Conservation (phyloP, 2,797 vertebrate species). For the Diplodus puntazzo region DNA sequence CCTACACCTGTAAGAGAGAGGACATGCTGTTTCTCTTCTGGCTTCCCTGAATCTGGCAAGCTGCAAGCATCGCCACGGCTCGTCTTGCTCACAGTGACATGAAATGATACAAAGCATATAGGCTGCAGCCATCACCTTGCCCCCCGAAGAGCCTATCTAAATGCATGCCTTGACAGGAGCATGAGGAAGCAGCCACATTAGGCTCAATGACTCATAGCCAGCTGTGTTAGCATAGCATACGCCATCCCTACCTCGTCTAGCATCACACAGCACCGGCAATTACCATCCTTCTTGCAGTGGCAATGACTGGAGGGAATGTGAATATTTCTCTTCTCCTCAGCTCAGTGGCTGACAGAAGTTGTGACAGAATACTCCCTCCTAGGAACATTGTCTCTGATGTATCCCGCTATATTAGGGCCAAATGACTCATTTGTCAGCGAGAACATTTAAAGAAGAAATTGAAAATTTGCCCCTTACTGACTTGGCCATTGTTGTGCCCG, state of each 20-base stretch:
- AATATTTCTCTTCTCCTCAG: conserved; percentile 53
- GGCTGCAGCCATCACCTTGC: conserved; percentile 53
- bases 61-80: background rate
- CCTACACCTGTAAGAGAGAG: conserved; percentile 27
- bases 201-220: conserved; percentile 70
- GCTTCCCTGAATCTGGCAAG: conserved; percentile 19
- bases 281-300: conserved; percentile 72
- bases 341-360: conserved; percentile 56
- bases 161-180: conserved; percentile 61
- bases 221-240: conserved; percentile 71
- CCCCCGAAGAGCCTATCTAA: conserved; percentile 54
- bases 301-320: conserved; percentile 58
- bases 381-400: conserved; percentile 53
- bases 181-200: conserved; percentile 63
- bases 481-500: conserved; percentile 16
- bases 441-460: conserved; percentile 40
- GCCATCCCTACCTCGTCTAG: conserved; percentile 67
- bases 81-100: conserved; percentile 37
- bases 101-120: conserved; percentile 45
- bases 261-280: conserved; percentile 58
- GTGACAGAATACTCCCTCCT: conserved; percentile 40
- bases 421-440: conserved; percentile 56
- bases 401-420: conserved; percentile 53
- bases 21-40: background rate
- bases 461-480: conserved; percentile 35